Evolutionary conservation across 2,797 vertebrate genomes (phyloP).

Genomic region (Calcarius lapponicus): DNA sequence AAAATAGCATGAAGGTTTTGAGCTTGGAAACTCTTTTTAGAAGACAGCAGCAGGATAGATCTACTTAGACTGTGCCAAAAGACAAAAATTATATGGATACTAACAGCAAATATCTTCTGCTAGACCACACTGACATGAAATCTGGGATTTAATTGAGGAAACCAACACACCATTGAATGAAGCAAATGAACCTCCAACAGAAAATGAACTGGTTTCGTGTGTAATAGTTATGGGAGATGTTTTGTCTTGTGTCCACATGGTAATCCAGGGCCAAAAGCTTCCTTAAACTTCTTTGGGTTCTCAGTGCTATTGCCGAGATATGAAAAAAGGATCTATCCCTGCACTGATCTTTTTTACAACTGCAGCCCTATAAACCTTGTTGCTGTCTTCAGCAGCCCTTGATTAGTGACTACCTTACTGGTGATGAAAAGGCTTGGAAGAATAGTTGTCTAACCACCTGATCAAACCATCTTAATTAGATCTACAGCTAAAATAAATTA

Average conservation of each 20-base stretch:
- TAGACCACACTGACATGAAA: background rate
- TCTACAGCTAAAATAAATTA: background rate
- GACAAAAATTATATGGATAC: background rate
- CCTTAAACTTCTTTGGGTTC: background rate
- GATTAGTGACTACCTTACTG: background rate
- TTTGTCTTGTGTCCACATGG: background rate
- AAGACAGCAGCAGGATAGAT: background rate
- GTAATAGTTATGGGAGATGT: background rate
- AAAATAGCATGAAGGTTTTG: background rate
- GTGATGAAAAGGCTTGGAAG: background rate
- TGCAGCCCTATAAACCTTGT: background rate
- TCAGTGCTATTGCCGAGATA: background rate
- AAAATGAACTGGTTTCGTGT: background rate
- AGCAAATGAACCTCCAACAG: background rate
- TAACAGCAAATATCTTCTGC: background rate
- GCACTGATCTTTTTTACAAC: background rate
- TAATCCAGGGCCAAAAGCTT: background rate
- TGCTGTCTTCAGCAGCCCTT: background rate
- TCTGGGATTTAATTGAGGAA: background rate
- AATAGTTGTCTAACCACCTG: background rate
- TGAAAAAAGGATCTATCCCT: background rate
- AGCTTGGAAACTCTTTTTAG: background rate
- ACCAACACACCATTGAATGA: background rate
- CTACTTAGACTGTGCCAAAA: background rate
- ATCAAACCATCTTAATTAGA: background rate